phyloP scores from a whole-genome alignment of 2,113 vertebrate genomes.

The Pampusana beccarii region DNA sequence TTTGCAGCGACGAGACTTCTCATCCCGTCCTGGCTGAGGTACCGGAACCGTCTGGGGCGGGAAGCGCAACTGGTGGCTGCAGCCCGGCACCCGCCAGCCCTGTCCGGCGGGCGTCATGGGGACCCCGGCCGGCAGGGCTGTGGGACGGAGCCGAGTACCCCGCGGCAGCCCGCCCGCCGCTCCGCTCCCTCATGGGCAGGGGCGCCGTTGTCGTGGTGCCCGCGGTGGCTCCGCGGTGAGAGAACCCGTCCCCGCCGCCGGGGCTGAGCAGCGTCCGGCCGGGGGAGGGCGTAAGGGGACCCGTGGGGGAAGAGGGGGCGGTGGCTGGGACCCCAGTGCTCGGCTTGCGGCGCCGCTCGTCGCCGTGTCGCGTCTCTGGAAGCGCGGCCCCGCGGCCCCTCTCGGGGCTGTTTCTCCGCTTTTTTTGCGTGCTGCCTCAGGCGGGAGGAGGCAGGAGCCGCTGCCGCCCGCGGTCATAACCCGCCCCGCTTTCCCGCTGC shows the following conservation, averaged over 20 bases:
- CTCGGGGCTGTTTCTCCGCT: not conserved
- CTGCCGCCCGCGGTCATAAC: not conserved
- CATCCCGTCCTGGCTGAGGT: not conserved
- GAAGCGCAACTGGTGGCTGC: slow-evolving; percentile 54
- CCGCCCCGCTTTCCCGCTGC: not conserved
- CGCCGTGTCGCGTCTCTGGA: not conserved
- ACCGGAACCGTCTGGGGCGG: not conserved
- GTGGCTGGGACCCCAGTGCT: not conserved
- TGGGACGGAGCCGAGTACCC: not conserved
- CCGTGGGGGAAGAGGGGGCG: not conserved
- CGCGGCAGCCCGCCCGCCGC: not conserved
- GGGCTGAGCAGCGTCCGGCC: not conserved
- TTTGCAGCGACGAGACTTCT: not conserved
- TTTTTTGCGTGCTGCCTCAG: not conserved
- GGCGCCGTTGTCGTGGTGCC: not conserved
- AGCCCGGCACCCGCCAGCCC: not conserved
- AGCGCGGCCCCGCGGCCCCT: not conserved
- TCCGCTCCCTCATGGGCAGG: not conserved
- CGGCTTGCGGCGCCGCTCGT: not conserved
- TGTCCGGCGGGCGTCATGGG: not conserved
- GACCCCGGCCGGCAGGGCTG: not conserved
- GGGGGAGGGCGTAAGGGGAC: not conserved
- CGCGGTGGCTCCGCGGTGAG: not conserved
- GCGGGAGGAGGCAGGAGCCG: not conserved
- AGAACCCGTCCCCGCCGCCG: not conserved